Evolutionary conservation across 2,113 vertebrate genomes (phyloP).

Genomic region (Phycodurus eques): DNA sequence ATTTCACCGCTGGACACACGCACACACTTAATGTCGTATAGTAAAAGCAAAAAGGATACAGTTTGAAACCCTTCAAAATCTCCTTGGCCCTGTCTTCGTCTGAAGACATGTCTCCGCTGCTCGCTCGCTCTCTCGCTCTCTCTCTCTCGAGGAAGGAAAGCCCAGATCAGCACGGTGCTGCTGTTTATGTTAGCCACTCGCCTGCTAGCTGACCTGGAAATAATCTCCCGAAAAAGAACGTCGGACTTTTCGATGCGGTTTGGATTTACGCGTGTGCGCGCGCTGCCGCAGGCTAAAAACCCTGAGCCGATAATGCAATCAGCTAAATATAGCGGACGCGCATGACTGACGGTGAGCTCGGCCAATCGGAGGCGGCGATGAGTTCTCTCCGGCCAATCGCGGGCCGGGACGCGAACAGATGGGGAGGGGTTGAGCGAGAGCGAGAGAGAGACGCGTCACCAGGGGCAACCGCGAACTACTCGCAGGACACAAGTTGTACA

Average conservation of each 20-base stretch:
- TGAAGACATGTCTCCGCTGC: slow-evolving; percentile 71
- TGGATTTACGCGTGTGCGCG: slow-evolving; percentile 7
- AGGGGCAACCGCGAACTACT: slow-evolving; percentile 56
- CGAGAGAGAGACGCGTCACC: slow-evolving; percentile 65
- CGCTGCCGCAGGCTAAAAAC: slow-evolving; percentile 31
- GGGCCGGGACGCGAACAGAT: neutral
- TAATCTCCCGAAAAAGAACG: neutral
- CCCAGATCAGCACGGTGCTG: neutral
- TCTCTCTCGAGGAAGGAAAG: neutral
- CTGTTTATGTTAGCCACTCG: neutral
- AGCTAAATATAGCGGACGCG: slow-evolving; percentile 67
- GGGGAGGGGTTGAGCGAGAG: slow-evolving; percentile 39
- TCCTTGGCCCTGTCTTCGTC: slow-evolving; percentile 80
- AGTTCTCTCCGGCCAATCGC: slow-evolving; percentile 49
- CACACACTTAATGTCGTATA: neutral
- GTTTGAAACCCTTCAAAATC: slow-evolving; percentile 78
- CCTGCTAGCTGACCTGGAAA: neutral
- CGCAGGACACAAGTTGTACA: neutral
- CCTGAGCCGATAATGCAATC: slow-evolving; percentile 74
- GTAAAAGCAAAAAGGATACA: slow-evolving; percentile 73
- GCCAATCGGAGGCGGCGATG: slow-evolving; percentile 21
- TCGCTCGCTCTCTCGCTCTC: neutral
- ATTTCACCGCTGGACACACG: neutral
- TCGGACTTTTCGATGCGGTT: neutral
- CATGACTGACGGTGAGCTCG: slow-evolving; percentile 37